Conservation (phyloP, 2,113 vertebrate genomes). For the Odontesthes bonariensis region DNA sequence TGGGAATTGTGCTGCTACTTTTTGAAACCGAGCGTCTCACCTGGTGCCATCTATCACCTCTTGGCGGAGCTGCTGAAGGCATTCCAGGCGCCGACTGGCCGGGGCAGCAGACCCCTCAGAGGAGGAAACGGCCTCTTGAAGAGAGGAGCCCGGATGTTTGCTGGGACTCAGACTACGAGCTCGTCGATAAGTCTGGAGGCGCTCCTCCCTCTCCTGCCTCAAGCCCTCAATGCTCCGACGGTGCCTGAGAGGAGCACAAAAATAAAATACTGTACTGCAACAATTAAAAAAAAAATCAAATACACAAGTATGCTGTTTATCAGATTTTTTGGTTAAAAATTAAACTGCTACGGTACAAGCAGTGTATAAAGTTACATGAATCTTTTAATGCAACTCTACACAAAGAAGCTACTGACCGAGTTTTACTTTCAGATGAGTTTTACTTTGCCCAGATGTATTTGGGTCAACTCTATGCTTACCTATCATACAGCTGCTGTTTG, state of each 20-base stretch:
- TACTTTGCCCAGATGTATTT: not conserved
- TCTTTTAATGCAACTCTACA: no score
- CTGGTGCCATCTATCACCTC: conserved; percentile 87
- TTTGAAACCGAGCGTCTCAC: conserved; percentile 62
- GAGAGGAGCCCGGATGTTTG: conserved; percentile 77
- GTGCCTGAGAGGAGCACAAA: conserved; percentile 79
- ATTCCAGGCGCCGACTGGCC: conserved; percentile 84
- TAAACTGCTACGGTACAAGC: no score
- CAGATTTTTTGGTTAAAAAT: no score
- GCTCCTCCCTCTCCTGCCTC: conserved; percentile 85
- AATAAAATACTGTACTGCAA: not conserved
- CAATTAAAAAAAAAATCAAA: no score
- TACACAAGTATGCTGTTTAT: no score
- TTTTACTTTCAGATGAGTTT: not conserved
- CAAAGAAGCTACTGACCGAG: not conserved
- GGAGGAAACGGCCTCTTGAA: conserved; percentile 43
- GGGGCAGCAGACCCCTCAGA: conserved; percentile 71
- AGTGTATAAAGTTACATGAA: no score
- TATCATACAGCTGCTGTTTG: conserved; percentile 85
- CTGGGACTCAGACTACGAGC: conserved; percentile 89
- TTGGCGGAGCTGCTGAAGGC: conserved; percentile 87
- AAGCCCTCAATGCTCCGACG: conserved; percentile 86
- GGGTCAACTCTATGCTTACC: conserved; percentile 73
- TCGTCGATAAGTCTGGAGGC: conserved; percentile 82
- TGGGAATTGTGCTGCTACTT: rapidly evolving